These are phyloP conservation scores for Anolis sagrei DNA, from an alignment of 2,113 vertebrate genomes.

Conservation along the genomic window DNA sequence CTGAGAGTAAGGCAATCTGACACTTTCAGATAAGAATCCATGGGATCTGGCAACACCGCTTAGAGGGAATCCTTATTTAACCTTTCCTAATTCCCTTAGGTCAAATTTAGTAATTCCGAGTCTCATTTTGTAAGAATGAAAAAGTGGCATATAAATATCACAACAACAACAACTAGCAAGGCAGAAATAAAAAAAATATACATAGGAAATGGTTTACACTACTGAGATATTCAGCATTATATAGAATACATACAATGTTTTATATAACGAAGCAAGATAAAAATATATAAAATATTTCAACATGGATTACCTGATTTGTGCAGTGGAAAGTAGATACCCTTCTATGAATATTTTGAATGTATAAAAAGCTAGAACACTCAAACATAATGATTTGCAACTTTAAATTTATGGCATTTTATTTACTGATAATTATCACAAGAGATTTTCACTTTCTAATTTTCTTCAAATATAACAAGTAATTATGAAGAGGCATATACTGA, in stretches of 20 bases:
- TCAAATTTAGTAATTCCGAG: neutral
- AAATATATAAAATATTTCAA: constrained; percentile 9
- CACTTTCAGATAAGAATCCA: neutral
- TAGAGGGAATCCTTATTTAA: neutral
- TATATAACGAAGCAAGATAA: constrained; percentile 6
- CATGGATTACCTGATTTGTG: fast-evolving
- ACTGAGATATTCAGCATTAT: constrained; percentile 23
- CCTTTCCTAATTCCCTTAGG: neutral
- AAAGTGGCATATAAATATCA: no score
- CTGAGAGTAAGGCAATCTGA: neutral
- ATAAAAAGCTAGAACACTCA: neutral
- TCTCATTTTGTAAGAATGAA: no score
- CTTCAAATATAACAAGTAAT: neutral
- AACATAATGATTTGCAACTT: fast-evolving
- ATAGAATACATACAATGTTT: constrained; percentile 31
- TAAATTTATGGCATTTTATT: constrained; percentile 18
- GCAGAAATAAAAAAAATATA: constrained; percentile 10
- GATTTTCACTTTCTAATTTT: neutral
- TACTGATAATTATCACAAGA: neutral
- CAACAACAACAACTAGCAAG: neutral
- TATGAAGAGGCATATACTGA: neutral
- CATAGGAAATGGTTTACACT: neutral
- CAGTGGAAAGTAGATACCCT: fast-evolving
- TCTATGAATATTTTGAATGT: neutral
- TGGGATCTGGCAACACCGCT: neutral